These are phyloP conservation scores for Dendroctonus ponderosae DNA, from an alignment of 1,140 invertebrate genomes.

Conservation along the genomic window DNA sequence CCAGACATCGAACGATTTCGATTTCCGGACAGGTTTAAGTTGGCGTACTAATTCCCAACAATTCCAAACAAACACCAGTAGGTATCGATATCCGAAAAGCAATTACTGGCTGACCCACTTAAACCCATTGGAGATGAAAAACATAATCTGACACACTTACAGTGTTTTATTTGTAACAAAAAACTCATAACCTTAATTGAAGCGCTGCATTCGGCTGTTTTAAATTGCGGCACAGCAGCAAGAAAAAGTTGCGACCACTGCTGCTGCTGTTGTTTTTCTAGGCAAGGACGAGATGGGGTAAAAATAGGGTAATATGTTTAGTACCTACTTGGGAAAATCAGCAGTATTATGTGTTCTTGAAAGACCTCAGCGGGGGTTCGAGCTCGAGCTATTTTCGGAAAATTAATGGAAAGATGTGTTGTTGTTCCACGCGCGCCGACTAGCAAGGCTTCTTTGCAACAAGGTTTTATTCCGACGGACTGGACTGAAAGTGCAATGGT, in stretches of 20 bases:
- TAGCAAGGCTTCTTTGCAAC: too few relatives aligned
- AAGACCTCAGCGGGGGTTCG: slow-evolving; percentile 1
- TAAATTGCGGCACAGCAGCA: not conserved
- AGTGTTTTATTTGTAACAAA: slow-evolving; percentile 7
- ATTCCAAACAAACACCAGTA: slow-evolving; percentile 7
- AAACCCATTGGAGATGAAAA: slow-evolving; percentile 4
- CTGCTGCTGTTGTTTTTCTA: not conserved
- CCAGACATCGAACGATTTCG: not conserved
- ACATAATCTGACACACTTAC: slow-evolving; percentile 8
- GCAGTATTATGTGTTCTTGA: not conserved
- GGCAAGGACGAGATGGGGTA: not conserved
- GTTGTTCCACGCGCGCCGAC: not conserved
- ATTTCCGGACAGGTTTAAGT: not conserved
- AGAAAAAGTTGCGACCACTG: not conserved
- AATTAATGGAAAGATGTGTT: slow-evolving; percentile 4
- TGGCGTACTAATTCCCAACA: slow-evolving; percentile 1
- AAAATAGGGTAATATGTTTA: slow-evolving; percentile 6
- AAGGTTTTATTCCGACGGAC: too few relatives aligned
- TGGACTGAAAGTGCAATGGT: too few relatives aligned
- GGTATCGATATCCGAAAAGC: slow-evolving; percentile 11
- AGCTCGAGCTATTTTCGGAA: slow-evolving; percentile 1
- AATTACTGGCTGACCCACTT: slow-evolving; percentile 15
- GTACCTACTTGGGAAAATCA: not conserved
- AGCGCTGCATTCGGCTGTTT: not conserved
- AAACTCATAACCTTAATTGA: slow-evolving; percentile 7